Conservation (phyloP, 2,113 vertebrate genomes). For the Serilophus lunatus region DNA sequence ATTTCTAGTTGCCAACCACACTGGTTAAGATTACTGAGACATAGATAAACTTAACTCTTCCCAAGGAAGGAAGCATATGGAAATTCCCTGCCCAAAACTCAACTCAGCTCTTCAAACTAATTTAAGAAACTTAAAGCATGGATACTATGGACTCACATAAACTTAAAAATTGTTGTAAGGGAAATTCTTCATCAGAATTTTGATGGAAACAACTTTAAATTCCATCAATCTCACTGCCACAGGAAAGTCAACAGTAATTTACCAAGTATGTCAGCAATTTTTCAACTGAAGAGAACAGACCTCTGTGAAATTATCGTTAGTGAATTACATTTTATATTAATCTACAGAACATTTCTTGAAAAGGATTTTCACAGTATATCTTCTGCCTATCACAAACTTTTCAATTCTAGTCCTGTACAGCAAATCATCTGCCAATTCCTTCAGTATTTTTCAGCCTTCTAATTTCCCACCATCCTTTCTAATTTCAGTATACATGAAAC, state of each 20-base stretch:
- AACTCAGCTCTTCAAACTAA: neutral
- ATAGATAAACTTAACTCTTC: neutral
- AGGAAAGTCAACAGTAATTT: neutral
- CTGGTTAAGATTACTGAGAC: neutral
- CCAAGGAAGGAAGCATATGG: fast-evolving
- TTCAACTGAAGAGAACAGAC: neutral
- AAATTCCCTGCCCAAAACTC: neutral
- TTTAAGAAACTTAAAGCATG: neutral
- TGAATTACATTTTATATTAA: neutral
- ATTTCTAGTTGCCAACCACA: neutral
- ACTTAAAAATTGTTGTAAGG: neutral
- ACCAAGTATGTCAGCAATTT: neutral
- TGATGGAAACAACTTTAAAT: neutral
- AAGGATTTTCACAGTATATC: neutral
- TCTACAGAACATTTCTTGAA: neutral
- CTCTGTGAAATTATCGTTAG: neutral
- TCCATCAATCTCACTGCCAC: neutral
- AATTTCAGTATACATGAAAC: neutral
- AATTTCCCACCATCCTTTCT: neutral
- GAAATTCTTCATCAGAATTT: neutral
- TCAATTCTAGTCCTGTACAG: neutral
- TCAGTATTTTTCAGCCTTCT: neutral
- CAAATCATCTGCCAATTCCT: too few species aligned
- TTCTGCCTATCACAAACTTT: neutral
- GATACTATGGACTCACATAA: neutral